Evolutionary conservation across 1,140 invertebrate genomes (phyloP).

Genomic region (Euura lappo): DNA sequence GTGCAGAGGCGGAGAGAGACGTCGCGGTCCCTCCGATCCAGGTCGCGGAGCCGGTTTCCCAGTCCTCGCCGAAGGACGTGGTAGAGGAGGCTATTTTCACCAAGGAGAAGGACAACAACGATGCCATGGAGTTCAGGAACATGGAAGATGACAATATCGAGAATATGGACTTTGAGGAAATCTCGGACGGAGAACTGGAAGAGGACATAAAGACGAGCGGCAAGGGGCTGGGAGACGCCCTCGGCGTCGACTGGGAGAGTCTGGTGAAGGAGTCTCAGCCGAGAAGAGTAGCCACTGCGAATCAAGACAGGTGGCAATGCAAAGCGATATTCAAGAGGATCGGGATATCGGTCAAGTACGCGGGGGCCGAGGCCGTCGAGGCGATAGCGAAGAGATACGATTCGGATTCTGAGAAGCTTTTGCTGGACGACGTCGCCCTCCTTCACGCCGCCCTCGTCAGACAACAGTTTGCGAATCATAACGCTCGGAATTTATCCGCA

Average conservation of each 20-base stretch:
- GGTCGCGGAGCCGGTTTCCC: constrained; percentile 18
- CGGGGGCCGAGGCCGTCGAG: constrained; percentile 69
- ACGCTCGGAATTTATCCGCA: constrained; percentile 35
- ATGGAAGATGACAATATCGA: constrained; percentile 75
- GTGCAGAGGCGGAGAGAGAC: constrained; percentile 25
- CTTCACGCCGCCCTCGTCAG: constrained; percentile 49
- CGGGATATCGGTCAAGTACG: constrained; percentile 74
- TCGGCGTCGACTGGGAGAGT: constrained; percentile 93
- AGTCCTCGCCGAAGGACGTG: constrained; percentile 31
- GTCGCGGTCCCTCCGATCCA: neutral
- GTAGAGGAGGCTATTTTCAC: constrained; percentile 35
- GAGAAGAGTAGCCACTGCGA: constrained; percentile 58
- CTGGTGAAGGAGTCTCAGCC: constrained; percentile 78
- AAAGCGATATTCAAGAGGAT: constrained; percentile 73
- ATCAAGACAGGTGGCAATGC: constrained; percentile 78
- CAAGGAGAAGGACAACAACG: constrained; percentile 40
- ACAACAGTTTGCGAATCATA: constrained; percentile 39
- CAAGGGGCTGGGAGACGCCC: constrained; percentile 81
- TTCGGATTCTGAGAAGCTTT: constrained; percentile 39
- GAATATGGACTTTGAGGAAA: constrained; percentile 86
- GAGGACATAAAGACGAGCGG: constrained; percentile 70
- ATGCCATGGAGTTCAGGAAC: constrained; percentile 37
- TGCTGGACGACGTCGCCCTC: constrained; percentile 49
- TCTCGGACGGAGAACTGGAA: constrained; percentile 86
- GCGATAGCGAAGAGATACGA: constrained; percentile 64